Base-by-base conservation (phyloP, 2,888 invertebrate species). In the Drosophila recens region DNA sequence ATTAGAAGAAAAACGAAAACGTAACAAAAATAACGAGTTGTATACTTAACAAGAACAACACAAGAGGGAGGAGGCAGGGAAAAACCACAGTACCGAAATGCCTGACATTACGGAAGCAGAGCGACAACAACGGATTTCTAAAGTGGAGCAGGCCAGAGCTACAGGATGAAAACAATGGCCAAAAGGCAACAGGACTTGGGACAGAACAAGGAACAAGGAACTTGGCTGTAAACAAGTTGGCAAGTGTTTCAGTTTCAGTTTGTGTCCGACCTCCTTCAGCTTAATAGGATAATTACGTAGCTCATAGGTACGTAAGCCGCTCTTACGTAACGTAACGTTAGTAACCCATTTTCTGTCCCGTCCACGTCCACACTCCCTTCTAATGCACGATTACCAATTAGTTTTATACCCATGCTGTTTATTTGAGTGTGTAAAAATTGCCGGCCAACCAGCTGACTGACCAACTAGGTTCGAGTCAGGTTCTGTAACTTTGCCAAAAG, bases 271-370 rank as follows among this genome's bases (percentile, higher is more conserved):
- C 52, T 59, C 57, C 43, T 59, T 48, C 51, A 56, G 69, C 54
- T 76, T 70, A 89, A 82, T 77, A 73, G 82, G 80, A 75, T 85
- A 86, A 89, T 86, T 89, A 89, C 80, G 72, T 75, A 75, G 70
- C 58, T 68, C 69, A 48, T 8, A 33, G 74, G 69, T 64, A 72
- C 67, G 67, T 81, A 82, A 87, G 59, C 66, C 69, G 62, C 59
- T 67, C 65, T 74, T 68, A 62, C 76, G 57, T 66, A 59, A 58
- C 27, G 8, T 43, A 33, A 38, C 40, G 56, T 38, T 61, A 57
- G 46, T 20, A 58, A 33, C 49, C 36, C 40, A 3, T 34, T 17
- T 36, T 20, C 15, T 4, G 13, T 17, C 10, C 10, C 40, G 4
- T 17, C 10, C 10, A 15, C 33, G 6, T 20, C 20, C 43, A 43